Evolutionary conservation across 1,140 invertebrate species (phyloP).

Genomic region (Microplitis demolitor): DNA sequence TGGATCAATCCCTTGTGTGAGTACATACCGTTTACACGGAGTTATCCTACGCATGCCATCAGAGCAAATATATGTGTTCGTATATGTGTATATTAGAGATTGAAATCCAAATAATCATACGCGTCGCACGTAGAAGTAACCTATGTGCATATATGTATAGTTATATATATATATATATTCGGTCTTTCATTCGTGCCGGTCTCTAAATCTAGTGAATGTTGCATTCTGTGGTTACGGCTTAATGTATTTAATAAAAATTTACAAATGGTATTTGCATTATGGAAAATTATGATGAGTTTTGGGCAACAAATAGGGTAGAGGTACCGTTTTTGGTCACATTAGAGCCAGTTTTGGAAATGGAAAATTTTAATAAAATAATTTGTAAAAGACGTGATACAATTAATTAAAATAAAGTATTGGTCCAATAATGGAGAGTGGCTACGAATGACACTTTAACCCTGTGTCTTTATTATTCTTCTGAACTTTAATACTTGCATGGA

Average conservation of each 20-base stretch:
- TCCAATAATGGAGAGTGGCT: too few relatives aligned
- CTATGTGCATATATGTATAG: too few relatives aligned
- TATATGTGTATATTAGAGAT: not conserved
- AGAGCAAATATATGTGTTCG: not conserved
- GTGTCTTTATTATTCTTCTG: too few relatives aligned
- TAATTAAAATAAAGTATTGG: too few relatives aligned
- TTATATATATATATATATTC: too few relatives aligned
- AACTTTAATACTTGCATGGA: too few relatives aligned
- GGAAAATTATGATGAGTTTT: too few relatives aligned
- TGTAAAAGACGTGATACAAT: too few relatives aligned
- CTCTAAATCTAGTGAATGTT: slow-evolving; percentile 11
- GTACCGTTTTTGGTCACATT: too few relatives aligned
- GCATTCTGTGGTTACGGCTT: slow-evolving; percentile 22
- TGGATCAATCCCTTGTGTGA: slow-evolving; percentile 13
- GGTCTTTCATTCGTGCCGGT: not conserved
- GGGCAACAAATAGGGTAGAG: not conserved
- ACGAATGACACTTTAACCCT: too few relatives aligned
- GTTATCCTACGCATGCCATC: not conserved
- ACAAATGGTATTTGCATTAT: not conserved
- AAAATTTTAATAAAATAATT: too few relatives aligned
- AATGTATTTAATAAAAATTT: slow-evolving; percentile 25
- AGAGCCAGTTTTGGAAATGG: too few relatives aligned
- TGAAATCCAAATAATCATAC: slow-evolving; percentile 26
- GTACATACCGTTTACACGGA: not conserved
- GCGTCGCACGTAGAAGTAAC: not conserved